Evolutionary conservation across 2,113 vertebrate species (phyloP).

Genomic region (Gobius niger): DNA sequence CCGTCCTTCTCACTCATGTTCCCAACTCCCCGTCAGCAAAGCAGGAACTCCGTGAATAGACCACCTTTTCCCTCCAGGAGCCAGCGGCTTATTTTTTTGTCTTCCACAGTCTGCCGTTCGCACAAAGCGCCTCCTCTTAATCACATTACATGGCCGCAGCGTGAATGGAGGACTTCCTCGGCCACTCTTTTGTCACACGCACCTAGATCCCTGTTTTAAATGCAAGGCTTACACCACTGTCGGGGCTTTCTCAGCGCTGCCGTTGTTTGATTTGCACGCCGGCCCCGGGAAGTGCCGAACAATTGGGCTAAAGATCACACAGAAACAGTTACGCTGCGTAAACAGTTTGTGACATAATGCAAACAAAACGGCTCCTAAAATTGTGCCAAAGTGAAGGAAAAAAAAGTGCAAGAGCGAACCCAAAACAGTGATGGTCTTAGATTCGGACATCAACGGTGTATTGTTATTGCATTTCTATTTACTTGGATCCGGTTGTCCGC

Average conservation of each 20-base stretch:
- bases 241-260: slow-evolving; percentile 43
- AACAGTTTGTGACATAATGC: too few relatives aligned
- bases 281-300: slow-evolving; percentile 27
- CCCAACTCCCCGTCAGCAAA: slow-evolving; percentile 47
- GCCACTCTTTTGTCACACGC: slow-evolving; percentile 52
- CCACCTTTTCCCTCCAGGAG: slow-evolving; percentile 58
- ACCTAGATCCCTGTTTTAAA: slow-evolving; percentile 64
- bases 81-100: slow-evolving; percentile 55
- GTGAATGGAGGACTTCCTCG: slow-evolving; percentile 62
- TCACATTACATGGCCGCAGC: slow-evolving; percentile 66
- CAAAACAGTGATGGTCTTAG: neutral
- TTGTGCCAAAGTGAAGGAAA: too few relatives aligned
- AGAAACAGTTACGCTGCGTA: too few relatives aligned
- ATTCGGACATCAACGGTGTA: neutral
- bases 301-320: too few relatives aligned
- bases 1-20: slow-evolving; percentile 43
- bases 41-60: slow-evolving; percentile 55
- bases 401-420: too few relatives aligned
- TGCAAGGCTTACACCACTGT: slow-evolving; percentile 61
- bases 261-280: slow-evolving; percentile 45
- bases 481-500: neutral
- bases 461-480: neutral
- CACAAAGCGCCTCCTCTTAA: slow-evolving; percentile 70
- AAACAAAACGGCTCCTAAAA: too few relatives aligned
- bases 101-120: slow-evolving; percentile 60